Evolutionary conservation across 2,797 vertebrate species (phyloP).

Genomic region (Pantherophis alleghaniensis): DNA sequence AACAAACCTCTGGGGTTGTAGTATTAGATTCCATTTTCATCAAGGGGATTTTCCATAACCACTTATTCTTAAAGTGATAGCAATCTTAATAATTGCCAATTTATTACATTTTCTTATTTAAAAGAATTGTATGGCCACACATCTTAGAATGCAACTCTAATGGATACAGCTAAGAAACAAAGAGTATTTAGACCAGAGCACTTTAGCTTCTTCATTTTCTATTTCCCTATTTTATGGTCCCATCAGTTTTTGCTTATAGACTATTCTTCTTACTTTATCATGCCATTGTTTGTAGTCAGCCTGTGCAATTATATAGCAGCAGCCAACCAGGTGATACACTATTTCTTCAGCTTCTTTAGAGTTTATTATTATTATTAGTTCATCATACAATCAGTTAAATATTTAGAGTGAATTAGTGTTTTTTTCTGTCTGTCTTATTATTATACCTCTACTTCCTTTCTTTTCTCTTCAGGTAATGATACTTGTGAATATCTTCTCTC

Average conservation of each 20-base stretch:
- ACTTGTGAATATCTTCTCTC: conserved; percentile 95
- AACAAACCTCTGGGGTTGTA: not conserved
- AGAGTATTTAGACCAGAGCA: not conserved
- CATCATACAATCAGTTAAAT: not conserved
- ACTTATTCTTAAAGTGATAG: not conserved
- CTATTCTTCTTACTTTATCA: too few species aligned
- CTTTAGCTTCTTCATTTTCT: too few species aligned
- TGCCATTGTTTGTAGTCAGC: not conserved
- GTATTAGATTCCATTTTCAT: not conserved
- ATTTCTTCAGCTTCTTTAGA: not conserved
- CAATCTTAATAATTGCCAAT: not conserved
- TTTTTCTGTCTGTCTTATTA: not conserved
- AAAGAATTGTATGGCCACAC: not conserved
- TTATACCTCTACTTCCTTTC: not conserved
- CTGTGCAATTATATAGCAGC: not conserved
- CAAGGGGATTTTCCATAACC: not conserved
- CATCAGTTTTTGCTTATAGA: too few species aligned
- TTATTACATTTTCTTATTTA: not conserved
- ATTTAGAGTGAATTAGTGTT: not conserved
- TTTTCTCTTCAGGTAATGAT: conserved; percentile 79
- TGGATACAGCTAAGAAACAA: not conserved
- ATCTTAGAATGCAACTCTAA: not conserved
- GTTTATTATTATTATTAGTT: not conserved
- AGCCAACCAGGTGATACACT: not conserved
- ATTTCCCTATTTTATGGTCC: too few species aligned